Percentiles rank a stretch among this genome's conserved stretches.
Evolutionary conservation across 2,888 invertebrate genomes (phyloP).

Genomic region (Phaonia tiefii): DNA sequence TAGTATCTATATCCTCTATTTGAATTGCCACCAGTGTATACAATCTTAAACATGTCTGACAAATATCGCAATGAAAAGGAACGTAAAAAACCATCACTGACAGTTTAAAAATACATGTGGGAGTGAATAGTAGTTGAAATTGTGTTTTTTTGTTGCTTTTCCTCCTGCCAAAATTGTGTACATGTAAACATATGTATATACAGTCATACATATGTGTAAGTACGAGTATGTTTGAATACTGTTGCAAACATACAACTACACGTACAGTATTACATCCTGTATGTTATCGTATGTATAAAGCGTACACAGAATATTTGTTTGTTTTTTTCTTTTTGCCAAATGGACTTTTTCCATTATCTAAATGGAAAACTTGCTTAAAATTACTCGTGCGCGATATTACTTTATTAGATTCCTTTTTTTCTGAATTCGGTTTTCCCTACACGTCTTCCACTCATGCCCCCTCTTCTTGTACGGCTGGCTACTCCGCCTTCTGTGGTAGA

Average conservation of each 20-base stretch:
- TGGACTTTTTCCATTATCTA: slow-evolving; percentile 79
- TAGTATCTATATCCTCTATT: no score
- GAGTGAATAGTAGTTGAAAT: slow-evolving; percentile 41
- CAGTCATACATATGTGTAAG: not conserved
- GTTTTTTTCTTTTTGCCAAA: slow-evolving; percentile 68
- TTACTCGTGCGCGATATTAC: slow-evolving; percentile 76
- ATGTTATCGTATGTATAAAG: slow-evolving; percentile 51
- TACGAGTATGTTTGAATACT: not conserved
- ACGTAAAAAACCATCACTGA: no score
- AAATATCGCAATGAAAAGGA: slow-evolving; percentile 2
- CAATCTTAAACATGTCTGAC: not conserved
- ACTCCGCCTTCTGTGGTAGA: slow-evolving; percentile 8
- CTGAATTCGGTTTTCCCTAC: slow-evolving; percentile 25
- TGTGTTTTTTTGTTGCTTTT: not conserved
- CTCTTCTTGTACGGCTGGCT: not conserved
- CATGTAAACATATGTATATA: slow-evolving; percentile 20
- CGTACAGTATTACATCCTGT: slow-evolving; percentile 31
- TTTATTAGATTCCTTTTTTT: slow-evolving; percentile 74
- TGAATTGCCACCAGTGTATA: not conserved
- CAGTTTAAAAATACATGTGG: slow-evolving; percentile 20
- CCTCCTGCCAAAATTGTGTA: slow-evolving; percentile 21
- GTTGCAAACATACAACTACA: not conserved
- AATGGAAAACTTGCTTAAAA: slow-evolving; percentile 77
- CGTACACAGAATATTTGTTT: slow-evolving; percentile 22
- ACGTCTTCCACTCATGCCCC: slow-evolving; percentile 1